Conservation (phyloP, 2,888 invertebrate species). For the Stramonita haemastoma region DNA sequence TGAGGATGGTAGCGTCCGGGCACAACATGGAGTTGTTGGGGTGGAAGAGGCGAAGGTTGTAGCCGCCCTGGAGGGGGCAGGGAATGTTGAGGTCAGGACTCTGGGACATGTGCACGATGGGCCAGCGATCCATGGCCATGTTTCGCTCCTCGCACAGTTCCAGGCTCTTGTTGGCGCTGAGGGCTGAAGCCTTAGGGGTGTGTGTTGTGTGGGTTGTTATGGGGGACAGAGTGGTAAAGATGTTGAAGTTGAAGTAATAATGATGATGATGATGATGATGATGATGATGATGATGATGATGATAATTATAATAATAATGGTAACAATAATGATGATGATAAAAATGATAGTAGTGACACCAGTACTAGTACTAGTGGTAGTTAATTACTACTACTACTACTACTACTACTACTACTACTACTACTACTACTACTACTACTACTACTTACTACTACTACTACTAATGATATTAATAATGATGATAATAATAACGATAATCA, state of each 20-base stretch:
- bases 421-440: too few species aligned
- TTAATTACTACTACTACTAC: too few species aligned
- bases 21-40: conserved; percentile 50
- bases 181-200: conserved; percentile 44
- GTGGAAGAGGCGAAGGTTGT: conserved; percentile 51
- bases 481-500: too few species aligned
- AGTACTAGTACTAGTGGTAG: too few species aligned
- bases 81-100: conserved; percentile 45
- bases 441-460: too few species aligned
- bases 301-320: neutral
- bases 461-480: too few species aligned
- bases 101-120: conserved; percentile 55
- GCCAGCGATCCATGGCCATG: conserved; percentile 66
- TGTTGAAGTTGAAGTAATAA: neutral
- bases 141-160: conserved; percentile 59
- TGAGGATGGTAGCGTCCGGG: conserved; percentile 43
- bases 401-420: too few species aligned
- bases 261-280: neutral
- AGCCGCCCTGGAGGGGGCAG: conserved; percentile 55
- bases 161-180: conserved; percentile 35
- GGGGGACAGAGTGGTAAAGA: too few species aligned
- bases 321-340: too few species aligned
- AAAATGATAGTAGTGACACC: too few species aligned
- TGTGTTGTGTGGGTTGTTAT: too few species aligned
- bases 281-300: neutral